Evolutionary conservation across 2,797 vertebrate genomes (phyloP), one percentile per base, ranked within the genome.

Genomic region (Myiotriccus ornatus): DNA sequence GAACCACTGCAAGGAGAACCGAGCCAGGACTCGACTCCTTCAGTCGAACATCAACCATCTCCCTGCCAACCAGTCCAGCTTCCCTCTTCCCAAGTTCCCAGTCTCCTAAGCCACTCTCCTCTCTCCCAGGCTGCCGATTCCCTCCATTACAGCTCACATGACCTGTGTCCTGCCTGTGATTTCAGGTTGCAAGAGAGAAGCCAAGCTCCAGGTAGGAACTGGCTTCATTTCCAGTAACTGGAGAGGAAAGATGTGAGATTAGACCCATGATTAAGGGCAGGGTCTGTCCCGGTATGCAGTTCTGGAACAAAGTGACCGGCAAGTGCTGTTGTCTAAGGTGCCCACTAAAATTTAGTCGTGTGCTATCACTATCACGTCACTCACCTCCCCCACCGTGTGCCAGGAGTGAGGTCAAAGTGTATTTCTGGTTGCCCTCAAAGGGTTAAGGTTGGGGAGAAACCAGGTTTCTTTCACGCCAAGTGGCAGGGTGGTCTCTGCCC

Each of bases 341-440:
- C 96, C 85, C 96, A 0, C 95, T 95, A 96, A 57, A 94, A 96
- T 97, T 96, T 97, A 97, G 95, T 96, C 0, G 59, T 95, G 94
- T 95, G 95, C 92, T 85, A 24, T 69, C 68, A 7, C 90, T 93
- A 67, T 39, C 92, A 93, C 30, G 1, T 93, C 74, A 91, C 93
- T 92, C 83, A 83, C 94, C 83, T 96, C 95, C 96, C 94, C 95
- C 96, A 94, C 84, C 91, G 35, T 71, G 97, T 97, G 96, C 96
- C 87, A 95, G 84, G 94, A 97, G 97, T 97, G 96, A 97, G 96
- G 87, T 92, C 94, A 95, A 91, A 85, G 94, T 97, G 95, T 88
- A 89, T 69, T 91, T 95, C 94, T 95, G 84, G 47, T 91, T 55
- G 76, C 91, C 92, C 87, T 95, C 24, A 0, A 71, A 84, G 52